Evolutionary conservation across 1,140 invertebrate species (phyloP).

Genomic region (Lepidurus apus): DNA sequence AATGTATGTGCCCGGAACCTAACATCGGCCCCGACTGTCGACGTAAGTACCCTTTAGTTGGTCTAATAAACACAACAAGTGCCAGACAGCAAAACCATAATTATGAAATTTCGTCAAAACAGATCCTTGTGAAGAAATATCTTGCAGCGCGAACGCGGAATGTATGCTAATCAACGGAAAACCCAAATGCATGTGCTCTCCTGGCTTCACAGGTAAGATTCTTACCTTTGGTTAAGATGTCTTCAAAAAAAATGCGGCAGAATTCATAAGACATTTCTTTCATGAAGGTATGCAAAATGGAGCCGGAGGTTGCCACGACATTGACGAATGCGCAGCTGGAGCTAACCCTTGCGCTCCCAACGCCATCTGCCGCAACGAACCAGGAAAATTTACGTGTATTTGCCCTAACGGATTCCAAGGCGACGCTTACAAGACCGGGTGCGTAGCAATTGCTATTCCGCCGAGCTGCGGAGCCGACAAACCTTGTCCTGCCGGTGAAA

Average conservation of each 20-base stretch:
- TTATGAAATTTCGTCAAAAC: conserved; percentile 36
- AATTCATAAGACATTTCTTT: conserved; percentile 41
- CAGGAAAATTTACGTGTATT: conserved; percentile 77
- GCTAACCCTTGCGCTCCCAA: conserved; percentile 68
- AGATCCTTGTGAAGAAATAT: conserved; percentile 83
- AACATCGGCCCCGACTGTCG: conserved; percentile 85
- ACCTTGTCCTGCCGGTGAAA: conserved; percentile 74
- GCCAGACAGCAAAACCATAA: not conserved
- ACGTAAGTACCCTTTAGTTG: conserved; percentile 59
- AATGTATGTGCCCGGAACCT: conserved; percentile 80
- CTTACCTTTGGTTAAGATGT: not conserved
- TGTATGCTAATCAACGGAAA: conserved; percentile 78
- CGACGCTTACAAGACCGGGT: conserved; percentile 65
- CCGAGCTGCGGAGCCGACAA: conserved; percentile 62
- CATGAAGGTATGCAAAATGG: conserved; percentile 40
- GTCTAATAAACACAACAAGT: not conserved
- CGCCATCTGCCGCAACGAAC: conserved; percentile 80
- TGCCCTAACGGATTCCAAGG: conserved; percentile 58
- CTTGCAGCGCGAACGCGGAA: conserved; percentile 79
- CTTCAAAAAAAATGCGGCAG: conserved; percentile 54
- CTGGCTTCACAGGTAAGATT: conserved; percentile 45
- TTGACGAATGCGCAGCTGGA: conserved; percentile 66
- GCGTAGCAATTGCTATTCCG: conserved; percentile 56
- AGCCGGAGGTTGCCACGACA: conserved; percentile 71
- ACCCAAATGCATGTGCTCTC: conserved; percentile 72